phyloP scores from a whole-genome alignment of 2,888 invertebrate genomes.

The Cryptops parisi region DNA sequence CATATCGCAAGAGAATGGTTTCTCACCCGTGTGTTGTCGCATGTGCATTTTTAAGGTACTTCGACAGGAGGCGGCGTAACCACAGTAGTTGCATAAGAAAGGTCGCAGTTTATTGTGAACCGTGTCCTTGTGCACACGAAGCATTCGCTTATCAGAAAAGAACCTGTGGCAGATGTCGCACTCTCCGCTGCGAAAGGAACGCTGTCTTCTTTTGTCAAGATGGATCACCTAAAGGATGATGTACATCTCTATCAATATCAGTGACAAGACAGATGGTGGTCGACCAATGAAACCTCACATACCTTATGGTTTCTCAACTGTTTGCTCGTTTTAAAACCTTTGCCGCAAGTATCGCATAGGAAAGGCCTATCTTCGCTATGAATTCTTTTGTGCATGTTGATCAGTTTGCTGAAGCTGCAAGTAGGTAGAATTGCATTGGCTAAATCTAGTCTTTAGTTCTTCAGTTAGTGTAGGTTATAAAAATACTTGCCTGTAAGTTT shows the following conservation, averaged over 20 bases:
- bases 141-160: slow-evolving; percentile 40
- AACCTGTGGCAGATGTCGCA: slow-evolving; percentile 47
- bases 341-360: slow-evolving; percentile 41
- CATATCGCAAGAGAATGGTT: slow-evolving; percentile 57
- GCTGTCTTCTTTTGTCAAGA: slow-evolving; percentile 27
- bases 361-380: slow-evolving; percentile 38
- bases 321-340: slow-evolving; percentile 61
- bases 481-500: slow-evolving; percentile 38
- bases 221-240: slow-evolving; percentile 28
- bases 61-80: slow-evolving; percentile 48
- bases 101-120: slow-evolving; percentile 53
- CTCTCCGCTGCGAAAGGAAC: slow-evolving; percentile 44
- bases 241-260: background rate
- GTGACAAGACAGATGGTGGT: too few species aligned
- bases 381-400: slow-evolving; percentile 58
- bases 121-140: slow-evolving; percentile 42
- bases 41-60: slow-evolving; percentile 51
- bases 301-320: slow-evolving; percentile 62
- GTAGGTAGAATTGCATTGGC: too few species aligned
- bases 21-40: slow-evolving; percentile 57
- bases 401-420: slow-evolving; percentile 47
- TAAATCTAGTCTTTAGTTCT: background rate
- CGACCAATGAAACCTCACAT: background rate
- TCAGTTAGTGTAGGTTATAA: too few species aligned
- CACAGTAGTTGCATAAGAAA: slow-evolving; percentile 51